phyloP scores from a whole-genome alignment of 2,888 invertebrate genomes.

The Caenorhabditis angaria region DNA sequence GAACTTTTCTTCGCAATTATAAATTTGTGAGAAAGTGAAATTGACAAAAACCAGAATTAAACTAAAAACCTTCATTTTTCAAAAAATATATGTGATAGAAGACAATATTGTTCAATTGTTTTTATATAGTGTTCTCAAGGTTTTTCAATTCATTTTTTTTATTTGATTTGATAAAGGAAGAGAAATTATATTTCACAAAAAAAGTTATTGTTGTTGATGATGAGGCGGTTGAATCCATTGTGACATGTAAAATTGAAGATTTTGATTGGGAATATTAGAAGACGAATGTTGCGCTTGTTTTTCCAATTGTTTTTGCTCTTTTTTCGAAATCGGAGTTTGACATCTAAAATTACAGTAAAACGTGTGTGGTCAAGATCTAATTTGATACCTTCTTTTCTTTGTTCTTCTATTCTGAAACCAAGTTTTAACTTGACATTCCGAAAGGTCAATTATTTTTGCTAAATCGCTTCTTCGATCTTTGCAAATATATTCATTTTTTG shows the following conservation, averaged over 20 bases:
- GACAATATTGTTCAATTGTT: not conserved
- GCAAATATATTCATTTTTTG: slow-evolving; percentile 46
- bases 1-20: not conserved
- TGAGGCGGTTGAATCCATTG: not conserved
- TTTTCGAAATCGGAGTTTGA: slow-evolving; percentile 25
- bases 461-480: slow-evolving; percentile 39
- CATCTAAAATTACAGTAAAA: slow-evolving; percentile 16
- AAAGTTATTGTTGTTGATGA: not conserved
- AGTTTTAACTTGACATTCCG: slow-evolving; percentile 43
- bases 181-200: not conserved
- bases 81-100: too few relatives aligned
- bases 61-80: not conserved
- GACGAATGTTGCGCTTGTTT: not conserved
- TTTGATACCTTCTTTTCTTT: slow-evolving; percentile 37
- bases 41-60: not conserved
- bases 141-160: not conserved
- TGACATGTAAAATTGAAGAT: not conserved
- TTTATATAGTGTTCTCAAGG: not conserved
- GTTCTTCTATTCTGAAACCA: slow-evolving; percentile 45
- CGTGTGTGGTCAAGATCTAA: not conserved
- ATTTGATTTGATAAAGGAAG: not conserved
- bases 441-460: slow-evolving; percentile 32
- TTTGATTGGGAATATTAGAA: not conserved
- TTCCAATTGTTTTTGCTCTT: not conserved
- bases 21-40: too few relatives aligned